phyloP scores from a whole-genome alignment of 1,140 invertebrate genomes.

The Philopotamus ludificatus region DNA sequence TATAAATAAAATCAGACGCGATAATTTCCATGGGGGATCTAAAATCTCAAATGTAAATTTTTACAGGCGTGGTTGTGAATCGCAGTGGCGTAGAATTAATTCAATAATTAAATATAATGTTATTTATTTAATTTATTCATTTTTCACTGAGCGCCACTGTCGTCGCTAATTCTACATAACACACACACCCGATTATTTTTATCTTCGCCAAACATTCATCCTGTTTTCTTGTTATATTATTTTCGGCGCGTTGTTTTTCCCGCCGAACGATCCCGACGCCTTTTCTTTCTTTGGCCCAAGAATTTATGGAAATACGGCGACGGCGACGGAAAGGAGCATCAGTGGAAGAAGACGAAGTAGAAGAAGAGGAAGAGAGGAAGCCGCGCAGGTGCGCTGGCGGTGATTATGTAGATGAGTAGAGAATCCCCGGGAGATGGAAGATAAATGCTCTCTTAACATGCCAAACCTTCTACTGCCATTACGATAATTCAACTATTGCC shows the following conservation, averaged over 20 bases:
- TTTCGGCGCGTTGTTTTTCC: constrained; percentile 13
- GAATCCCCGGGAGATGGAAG: constrained; percentile 31
- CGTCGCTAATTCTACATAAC: constrained; percentile 5
- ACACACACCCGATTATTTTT: constrained; percentile 28
- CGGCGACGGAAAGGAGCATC: neutral
- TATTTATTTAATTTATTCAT: too few relatives aligned
- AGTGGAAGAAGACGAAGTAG: neutral
- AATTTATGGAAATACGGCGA: constrained; percentile 32
- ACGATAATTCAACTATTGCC: constrained; percentile 38
- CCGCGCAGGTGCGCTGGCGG: constrained; percentile 31
- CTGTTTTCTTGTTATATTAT: constrained; percentile 12
- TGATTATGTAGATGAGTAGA: constrained; percentile 33
- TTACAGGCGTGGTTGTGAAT: too few relatives aligned
- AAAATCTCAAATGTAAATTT: too few relatives aligned
- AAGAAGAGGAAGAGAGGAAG: neutral
- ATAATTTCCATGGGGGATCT: too few relatives aligned
- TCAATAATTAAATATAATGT: too few relatives aligned
- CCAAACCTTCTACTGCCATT: constrained; percentile 34
- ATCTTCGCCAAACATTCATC: constrained; percentile 25
- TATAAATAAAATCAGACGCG: too few relatives aligned
- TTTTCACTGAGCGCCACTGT: neutral
- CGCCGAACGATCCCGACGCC: neutral
- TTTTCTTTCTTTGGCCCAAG: constrained; percentile 26
- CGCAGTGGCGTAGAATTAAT: too few relatives aligned
- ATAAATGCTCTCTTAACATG: constrained; percentile 38